Evolutionary conservation across 64 coral and sea anemone species (phyloP).

Genomic region (Porites lutea): DNA sequence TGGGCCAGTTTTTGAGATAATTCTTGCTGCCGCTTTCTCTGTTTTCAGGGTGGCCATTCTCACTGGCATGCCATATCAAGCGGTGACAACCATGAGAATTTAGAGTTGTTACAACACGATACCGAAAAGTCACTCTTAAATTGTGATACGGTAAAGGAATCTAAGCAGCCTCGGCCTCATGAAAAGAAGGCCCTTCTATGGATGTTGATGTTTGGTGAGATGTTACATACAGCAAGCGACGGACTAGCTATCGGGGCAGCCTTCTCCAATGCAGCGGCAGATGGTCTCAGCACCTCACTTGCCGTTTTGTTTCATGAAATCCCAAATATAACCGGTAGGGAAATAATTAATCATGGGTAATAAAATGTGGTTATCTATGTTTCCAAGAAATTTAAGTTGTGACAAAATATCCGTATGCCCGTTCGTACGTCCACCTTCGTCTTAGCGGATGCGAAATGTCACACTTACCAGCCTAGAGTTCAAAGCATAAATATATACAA

Average conservation of each 20-base stretch:
- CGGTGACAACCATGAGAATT: not conserved
- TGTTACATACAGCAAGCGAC: conserved; percentile 78
- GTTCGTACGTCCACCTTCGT: too few species aligned
- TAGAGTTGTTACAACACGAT: not conserved
- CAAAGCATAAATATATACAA: too few species aligned
- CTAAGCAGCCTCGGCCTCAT: not conserved
- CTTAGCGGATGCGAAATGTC: too few species aligned
- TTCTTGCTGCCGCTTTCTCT: not conserved
- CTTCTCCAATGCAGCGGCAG: conserved; percentile 74
- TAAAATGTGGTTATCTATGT: too few species aligned
- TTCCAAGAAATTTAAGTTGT: too few species aligned
- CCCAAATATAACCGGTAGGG: conserved; percentile 79
- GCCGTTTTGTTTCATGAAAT: conserved; percentile 93
- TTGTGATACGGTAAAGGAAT: not conserved
- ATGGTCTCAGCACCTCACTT: conserved; percentile 87
- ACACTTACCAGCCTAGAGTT: too few species aligned
- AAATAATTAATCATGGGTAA: not conserved
- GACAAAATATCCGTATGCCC: too few species aligned
- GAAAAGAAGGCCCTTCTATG: conserved; percentile 49
- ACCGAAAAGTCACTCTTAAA: not conserved
- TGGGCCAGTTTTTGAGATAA: not conserved
- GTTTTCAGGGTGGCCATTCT: conserved; percentile 53
- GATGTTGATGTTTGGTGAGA: conserved; percentile 76
- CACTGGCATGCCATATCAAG: conserved; percentile 47
- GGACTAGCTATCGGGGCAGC: conserved; percentile 92